phyloP scores from a whole-genome alignment of 2,113 vertebrate genomes.

The Eupsittula cactorum region DNA sequence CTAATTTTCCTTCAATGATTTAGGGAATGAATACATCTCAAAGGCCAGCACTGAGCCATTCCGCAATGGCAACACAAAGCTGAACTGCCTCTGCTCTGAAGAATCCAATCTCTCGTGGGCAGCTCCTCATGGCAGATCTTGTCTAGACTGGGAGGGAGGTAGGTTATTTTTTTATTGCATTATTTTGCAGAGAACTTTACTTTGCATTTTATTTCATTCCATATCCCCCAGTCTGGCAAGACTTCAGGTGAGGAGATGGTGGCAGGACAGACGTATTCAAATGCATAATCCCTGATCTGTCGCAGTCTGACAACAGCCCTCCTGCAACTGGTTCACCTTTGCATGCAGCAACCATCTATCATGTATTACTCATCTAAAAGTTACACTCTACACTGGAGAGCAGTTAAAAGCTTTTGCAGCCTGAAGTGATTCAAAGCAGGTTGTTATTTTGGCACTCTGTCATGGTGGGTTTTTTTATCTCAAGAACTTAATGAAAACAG shows the following conservation, averaged over 20 bases:
- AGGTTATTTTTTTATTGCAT: background rate
- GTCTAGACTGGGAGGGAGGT: background rate
- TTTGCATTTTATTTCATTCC: background rate
- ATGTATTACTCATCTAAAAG: background rate
- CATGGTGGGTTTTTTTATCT: background rate
- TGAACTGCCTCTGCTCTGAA: constrained; percentile 4
- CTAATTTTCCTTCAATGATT: constrained; percentile 82
- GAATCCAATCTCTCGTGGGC: background rate
- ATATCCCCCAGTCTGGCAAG: background rate
- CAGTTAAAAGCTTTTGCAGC: background rate
- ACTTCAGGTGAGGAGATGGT: background rate
- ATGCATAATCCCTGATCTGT: background rate
- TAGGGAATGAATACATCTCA: constrained; percentile 70
- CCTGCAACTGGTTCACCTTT: background rate
- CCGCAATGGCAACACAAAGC: constrained; percentile 19
- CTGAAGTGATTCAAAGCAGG: background rate
- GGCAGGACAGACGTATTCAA: background rate
- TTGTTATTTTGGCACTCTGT: background rate
- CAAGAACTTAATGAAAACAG: background rate
- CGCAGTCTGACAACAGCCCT: background rate
- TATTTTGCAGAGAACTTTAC: background rate
- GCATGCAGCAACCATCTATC: background rate
- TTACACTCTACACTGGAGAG: background rate
- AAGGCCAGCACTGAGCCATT: constrained; percentile 65
- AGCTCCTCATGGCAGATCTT: background rate